phyloP scores from a whole-genome alignment of 2,113 vertebrate species.

The Pterocles orientalis region DNA sequence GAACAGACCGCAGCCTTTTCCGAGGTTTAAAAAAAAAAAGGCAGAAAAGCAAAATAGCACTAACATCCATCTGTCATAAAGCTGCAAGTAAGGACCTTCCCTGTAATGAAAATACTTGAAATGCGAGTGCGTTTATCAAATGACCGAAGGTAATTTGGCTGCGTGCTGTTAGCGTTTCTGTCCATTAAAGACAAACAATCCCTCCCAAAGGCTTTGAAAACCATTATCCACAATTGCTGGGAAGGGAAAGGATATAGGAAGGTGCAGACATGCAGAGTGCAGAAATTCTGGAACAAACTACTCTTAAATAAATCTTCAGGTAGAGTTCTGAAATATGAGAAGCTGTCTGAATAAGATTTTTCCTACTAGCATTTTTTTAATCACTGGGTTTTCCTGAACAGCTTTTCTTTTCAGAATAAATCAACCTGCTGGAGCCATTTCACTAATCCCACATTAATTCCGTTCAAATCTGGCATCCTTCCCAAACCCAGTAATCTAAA shows the following conservation, averaged over 20 bases:
- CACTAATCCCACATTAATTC: constrained; percentile 67
- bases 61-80: not conserved
- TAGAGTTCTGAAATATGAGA: not conserved
- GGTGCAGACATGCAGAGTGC: not conserved
- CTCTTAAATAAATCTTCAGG: not conserved
- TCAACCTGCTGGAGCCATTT: constrained; percentile 28
- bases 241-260: not conserved
- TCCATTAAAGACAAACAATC: not conserved
- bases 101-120: not conserved
- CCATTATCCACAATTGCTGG: fast-evolving
- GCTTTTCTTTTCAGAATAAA: constrained; percentile 45
- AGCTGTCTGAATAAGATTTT: not conserved
- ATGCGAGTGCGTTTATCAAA: not conserved
- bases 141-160: not conserved
- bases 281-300: not conserved
- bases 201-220: not conserved
- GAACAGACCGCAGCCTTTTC: not conserved
- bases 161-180: not conserved
- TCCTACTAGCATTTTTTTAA: not conserved
- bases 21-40: not conserved
- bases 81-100: not conserved
- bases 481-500: constrained; percentile 32
- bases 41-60: not conserved
- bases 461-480: constrained; percentile 23
- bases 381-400: constrained; percentile 2